phyloP scores from a whole-genome alignment of 2,888 invertebrate species.

The Hirtodrosophila histrioides region DNA sequence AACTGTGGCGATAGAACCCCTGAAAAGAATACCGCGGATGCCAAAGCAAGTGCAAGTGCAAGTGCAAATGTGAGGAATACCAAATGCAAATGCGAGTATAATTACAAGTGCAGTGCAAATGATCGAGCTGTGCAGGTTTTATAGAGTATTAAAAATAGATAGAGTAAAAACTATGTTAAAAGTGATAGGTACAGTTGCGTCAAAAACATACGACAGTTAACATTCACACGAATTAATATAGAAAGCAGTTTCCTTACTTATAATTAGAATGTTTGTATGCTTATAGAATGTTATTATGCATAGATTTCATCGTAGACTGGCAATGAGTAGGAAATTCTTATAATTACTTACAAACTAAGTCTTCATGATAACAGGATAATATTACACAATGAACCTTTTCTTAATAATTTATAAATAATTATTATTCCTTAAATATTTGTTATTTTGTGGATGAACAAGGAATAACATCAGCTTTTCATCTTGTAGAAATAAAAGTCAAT shows the following conservation, averaged over 20 bases:
- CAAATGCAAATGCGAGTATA: conserved; percentile 44
- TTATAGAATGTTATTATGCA: too few species aligned
- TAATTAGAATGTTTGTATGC: background rate
- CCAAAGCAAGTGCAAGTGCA: conserved; percentile 59
- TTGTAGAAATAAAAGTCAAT: too few species aligned
- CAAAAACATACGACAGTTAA: conserved; percentile 46
- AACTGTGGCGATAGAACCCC: conserved; percentile 71
- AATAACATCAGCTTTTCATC: too few species aligned
- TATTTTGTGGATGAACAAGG: too few species aligned
- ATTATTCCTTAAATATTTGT: too few species aligned
- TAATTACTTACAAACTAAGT: too few species aligned
- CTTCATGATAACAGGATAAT: too few species aligned
- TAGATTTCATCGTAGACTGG: too few species aligned
- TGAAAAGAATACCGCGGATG: conserved; percentile 52
- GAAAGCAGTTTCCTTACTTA: conserved; percentile 11
- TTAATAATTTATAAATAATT: background rate
- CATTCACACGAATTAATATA: conserved; percentile 20
- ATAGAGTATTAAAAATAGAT: conserved; percentile 34
- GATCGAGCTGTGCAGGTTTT: conserved; percentile 46
- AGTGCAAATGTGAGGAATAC: conserved; percentile 42
- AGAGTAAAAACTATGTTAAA: conserved; percentile 23
- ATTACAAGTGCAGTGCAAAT: conserved; percentile 48
- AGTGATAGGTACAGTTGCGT: conserved; percentile 28
- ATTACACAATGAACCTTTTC: too few species aligned
- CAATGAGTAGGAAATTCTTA: too few species aligned